phyloP scores from a whole-genome alignment of 1,140 invertebrate genomes.

The Diabrotica undecimpunctata region DNA sequence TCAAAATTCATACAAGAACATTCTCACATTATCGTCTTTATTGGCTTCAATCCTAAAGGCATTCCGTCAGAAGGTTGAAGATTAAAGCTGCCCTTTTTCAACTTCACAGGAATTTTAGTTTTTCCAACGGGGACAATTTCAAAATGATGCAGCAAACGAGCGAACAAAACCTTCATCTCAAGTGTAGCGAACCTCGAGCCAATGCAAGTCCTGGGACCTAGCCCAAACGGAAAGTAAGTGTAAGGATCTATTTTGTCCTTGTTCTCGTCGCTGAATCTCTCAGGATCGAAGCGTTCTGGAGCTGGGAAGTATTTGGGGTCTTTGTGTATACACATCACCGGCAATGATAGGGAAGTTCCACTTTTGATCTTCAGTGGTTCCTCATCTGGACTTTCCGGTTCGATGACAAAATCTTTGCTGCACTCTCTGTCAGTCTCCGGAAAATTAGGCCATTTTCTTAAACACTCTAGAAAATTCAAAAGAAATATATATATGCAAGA shows the following conservation, averaged over 20 bases:
- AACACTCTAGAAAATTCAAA: slow-evolving; percentile 14
- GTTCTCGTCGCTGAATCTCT: slow-evolving; percentile 53
- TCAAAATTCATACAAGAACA: no score
- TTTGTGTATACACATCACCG: slow-evolving; percentile 56
- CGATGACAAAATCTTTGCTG: slow-evolving; percentile 25
- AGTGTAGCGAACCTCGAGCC: slow-evolving; percentile 47
- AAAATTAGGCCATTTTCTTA: slow-evolving; percentile 23
- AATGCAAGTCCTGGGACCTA: slow-evolving; percentile 50
- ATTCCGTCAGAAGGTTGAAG: neutral
- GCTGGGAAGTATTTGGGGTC: slow-evolving; percentile 59
- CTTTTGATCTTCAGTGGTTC: slow-evolving; percentile 40
- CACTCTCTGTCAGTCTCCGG: slow-evolving; percentile 25
- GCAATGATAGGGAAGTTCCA: slow-evolving; percentile 48
- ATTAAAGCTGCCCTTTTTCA: slow-evolving; percentile 8
- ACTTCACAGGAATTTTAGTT: slow-evolving; percentile 38
- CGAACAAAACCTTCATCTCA: slow-evolving; percentile 49
- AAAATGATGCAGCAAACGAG: slow-evolving; percentile 54
- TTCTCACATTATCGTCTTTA: no score
- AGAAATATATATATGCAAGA: neutral
- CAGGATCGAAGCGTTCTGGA: slow-evolving; percentile 56
- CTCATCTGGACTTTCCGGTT: slow-evolving; percentile 21
- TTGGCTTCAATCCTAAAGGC: neutral
- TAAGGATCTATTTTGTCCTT: slow-evolving; percentile 30
- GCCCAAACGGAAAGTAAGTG: slow-evolving; percentile 47
- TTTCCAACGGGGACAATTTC: slow-evolving; percentile 47